These are phyloP conservation scores for Lasioglossum oenotherae DNA, from an alignment of 2,888 invertebrate species.

Conservation along the genomic window DNA sequence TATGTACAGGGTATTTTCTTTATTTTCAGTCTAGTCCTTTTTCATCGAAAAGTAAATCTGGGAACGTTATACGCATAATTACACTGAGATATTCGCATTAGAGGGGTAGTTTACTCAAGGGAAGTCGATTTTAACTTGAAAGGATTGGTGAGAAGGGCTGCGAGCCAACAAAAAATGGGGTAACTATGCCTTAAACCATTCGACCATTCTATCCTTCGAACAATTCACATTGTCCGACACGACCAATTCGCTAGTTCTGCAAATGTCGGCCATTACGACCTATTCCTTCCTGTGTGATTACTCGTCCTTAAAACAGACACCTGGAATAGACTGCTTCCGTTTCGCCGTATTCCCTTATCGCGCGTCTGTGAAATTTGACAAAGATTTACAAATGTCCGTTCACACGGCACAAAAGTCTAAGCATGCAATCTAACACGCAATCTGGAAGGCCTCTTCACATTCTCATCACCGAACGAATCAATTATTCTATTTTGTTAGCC, in stretches of 20 bases:
- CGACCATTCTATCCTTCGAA: not conserved
- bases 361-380: constrained; percentile 25
- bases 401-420: not conserved
- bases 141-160: not conserved
- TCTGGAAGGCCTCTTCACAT: not conserved
- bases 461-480: constrained; percentile 3
- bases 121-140: not conserved
- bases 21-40: not conserved
- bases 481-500: not conserved
- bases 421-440: not conserved
- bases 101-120: not conserved
- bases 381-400: constrained; percentile 28
- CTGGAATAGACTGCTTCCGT: constrained; percentile 24
- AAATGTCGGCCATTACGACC: constrained; percentile 23
- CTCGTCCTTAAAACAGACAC: constrained; percentile 14
- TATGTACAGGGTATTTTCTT: not conserved
- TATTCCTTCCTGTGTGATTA: constrained; percentile 10
- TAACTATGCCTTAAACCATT: not conserved
- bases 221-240: not conserved
- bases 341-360: constrained; percentile 34
- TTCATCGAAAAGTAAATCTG: not conserved
- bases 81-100: not conserved
- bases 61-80: not conserved
- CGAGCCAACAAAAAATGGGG: not conserved
- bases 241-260: not conserved